Conservation (phyloP, 1,140 invertebrate species). For the Leptonema lineaticorne region DNA sequence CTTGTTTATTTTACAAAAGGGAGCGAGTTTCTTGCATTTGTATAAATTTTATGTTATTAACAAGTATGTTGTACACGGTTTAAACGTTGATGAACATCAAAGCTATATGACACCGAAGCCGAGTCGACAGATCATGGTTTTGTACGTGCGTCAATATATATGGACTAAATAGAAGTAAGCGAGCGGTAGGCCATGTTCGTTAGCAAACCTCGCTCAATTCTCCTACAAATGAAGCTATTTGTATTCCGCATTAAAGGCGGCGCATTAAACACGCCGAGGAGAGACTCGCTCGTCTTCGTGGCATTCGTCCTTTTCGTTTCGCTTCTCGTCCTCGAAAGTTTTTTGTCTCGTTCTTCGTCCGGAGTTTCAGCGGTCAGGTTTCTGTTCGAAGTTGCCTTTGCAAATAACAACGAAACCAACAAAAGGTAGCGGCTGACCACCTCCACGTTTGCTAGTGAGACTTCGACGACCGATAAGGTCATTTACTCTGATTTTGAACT, state of each 20-base stretch:
- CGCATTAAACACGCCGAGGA: constrained; percentile 37
- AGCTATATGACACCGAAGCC: too few species aligned
- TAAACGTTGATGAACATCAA: too few species aligned
- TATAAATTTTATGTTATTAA: too few species aligned
- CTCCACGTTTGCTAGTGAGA: neutral
- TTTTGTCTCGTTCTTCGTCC: too few species aligned
- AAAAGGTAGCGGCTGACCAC: neutral
- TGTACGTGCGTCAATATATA: neutral
- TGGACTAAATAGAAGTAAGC: too few species aligned
- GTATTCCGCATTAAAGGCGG: constrained; percentile 40
- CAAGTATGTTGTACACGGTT: too few species aligned
- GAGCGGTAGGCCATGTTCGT: constrained; percentile 27
- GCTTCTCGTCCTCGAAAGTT: too few species aligned
- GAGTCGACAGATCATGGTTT: too few species aligned
- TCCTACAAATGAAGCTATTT: constrained; percentile 41
- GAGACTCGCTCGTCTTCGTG: neutral
- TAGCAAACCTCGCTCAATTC: constrained; percentile 24
- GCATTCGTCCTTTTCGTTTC: too few species aligned
- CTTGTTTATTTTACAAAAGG: too few species aligned
- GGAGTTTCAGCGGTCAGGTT: neutral
- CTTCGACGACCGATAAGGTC: constrained; percentile 1
- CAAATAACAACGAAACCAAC: neutral
- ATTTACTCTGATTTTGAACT: neutral
- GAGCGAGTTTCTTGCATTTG: too few species aligned
- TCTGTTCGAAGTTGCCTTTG: neutral